Base-by-base conservation (phyloP, 2,113 vertebrate genomes). In the Rhynchopsitta pachyrhyncha region DNA sequence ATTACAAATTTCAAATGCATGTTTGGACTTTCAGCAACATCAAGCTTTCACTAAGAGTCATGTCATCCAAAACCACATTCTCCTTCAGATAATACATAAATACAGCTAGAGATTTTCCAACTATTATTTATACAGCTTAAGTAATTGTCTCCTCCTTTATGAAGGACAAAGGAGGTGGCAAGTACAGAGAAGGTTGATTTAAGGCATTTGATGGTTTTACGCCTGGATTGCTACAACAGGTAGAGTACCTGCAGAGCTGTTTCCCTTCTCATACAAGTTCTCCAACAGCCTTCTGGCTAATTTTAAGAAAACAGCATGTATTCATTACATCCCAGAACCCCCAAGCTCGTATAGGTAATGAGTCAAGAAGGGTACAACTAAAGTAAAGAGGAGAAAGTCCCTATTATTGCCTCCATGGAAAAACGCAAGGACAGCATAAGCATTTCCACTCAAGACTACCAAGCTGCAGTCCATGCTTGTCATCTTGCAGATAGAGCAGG, bases 401-500 rank as follows among this genome's bases (percentile, higher is more conserved):
- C 55, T 33, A 3, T 44, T 19, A 17, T 2, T 49, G 49, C 49
- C 80, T 41, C 46, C 29, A 16, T 4, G 2, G 39, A 76, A 64
- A 24, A 63, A n/a, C 7, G 8, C 39, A 25, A 25, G 39, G 53
- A 16, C 27, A 22, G 18, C 0, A 0, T 0, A 25, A 53, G 33
- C 15, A 13, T 13, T 53, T n/a, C 70, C 53, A 44, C 39, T 6
- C 10, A 11, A 47, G 39, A 19, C 25, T 4, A 19, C 33, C 39
- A 29, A 16, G 29, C 29, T 2, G 1, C 44, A 23, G 17, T 5
- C 33, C 87, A 7, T 2, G 14, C 19, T 10, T 19, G 57, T 47
- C 16, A 31, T 19, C 28, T 6, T 5, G 0, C 17, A 17, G 55
- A n/a, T 10, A 22, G 46, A 20, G 17, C 12, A 52, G 52, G 35